phyloP scores from a whole-genome alignment of 2,113 vertebrate species.

The Alosa alosa region DNA sequence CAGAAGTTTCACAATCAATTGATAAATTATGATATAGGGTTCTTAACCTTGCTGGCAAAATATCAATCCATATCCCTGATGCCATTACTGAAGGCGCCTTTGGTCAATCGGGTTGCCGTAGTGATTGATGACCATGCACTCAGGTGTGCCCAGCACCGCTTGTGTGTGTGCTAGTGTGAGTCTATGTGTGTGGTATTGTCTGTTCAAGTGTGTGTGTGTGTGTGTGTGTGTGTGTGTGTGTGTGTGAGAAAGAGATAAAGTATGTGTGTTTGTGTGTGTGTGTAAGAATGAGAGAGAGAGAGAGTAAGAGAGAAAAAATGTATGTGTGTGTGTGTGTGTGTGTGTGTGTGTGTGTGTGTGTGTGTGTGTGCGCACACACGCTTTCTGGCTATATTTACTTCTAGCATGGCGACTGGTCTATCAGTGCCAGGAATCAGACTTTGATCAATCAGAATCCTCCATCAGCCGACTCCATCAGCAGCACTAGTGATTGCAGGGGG shows the following conservation, averaged over 20 bases:
- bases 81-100: conserved; percentile 26
- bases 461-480: conserved; percentile 13
- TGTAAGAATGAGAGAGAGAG: not conserved
- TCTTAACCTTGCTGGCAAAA: conserved; percentile 31
- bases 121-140: conserved; percentile 27
- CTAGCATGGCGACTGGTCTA: not conserved
- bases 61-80: conserved; percentile 32
- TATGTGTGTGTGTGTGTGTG: not conserved
- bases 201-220: not conserved
- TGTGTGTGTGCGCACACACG: not conserved
- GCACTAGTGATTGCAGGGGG: not conserved
- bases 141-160: not conserved
- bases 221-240: not conserved
- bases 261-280: not conserved
- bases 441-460: conserved; percentile 19
- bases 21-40: conserved; percentile 15
- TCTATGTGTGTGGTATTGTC: not conserved
- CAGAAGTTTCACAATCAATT: conserved; percentile 15
- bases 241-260: not conserved
- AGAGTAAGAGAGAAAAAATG: too few species aligned
- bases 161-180: not conserved
- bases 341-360: not conserved
- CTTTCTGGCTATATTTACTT: not conserved
- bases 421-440: conserved; percentile 6
- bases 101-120: conserved; percentile 24